Base-by-base conservation (phyloP, 2,113 vertebrate genomes). In the Misgurnus mizolepis region DNA sequence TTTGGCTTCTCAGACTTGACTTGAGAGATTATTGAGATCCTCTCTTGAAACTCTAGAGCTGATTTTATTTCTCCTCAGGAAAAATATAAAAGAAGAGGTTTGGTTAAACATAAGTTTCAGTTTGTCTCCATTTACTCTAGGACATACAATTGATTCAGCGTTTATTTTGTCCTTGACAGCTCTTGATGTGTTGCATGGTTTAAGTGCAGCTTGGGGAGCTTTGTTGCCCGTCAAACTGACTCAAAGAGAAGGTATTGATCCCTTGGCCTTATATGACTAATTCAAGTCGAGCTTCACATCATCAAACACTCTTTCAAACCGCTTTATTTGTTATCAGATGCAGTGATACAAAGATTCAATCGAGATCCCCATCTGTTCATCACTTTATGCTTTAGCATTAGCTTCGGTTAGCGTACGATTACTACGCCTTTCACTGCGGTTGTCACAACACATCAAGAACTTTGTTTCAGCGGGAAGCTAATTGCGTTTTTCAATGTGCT, bases 171-270 rank as follows among this genome's bases (percentile, higher is more conserved):
- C 74, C 74, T 55, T 76, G 62, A 53, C 40, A 47, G 3, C 15
- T 76, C 61, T n/a, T 73, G 40, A 14, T 64, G 15, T 27, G 43
- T 62, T 62, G 11, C 45, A 53, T 22, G 45, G 45, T 76, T 47
- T 66, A n/a, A 0, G 27, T 9, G 6, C 14, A 14, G 43, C 41
- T 64, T 65, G 18, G 0, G 41, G 27, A 1, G 43, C 47, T 65
- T 76, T 76, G 45, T 64, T 9, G 15, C 64, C 60, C 61, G 55
- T 76, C 22, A 76, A 65, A 50, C 74, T 76, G 47, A 66, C 41
- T 66, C 62, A 66, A 66, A 76, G 74, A 55, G 47, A 76, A 8
- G 6, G 3, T 55, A 76, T 76, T 55, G 74, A 76, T 76, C 74
- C 27, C 61, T 76, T 10, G 0, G 74, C 74, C 15, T 76, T 66